Evolutionary conservation across 2,888 invertebrate species (phyloP).

Genomic region (Nudaria mundana): DNA sequence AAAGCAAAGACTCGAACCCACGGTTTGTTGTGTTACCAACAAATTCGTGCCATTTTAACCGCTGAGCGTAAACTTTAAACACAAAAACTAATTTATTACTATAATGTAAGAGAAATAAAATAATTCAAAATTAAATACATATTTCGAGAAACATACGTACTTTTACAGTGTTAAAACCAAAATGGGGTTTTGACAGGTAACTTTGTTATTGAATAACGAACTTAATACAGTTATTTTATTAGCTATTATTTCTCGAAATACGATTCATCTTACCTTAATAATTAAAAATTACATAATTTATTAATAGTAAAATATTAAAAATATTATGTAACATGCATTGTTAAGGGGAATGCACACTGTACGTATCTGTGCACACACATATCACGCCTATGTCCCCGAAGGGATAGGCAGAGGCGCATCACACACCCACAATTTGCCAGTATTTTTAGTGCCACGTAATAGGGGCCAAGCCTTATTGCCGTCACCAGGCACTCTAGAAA

Average conservation of each 20-base stretch:
- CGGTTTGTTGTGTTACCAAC: background rate
- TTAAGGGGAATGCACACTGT: conserved; percentile 18
- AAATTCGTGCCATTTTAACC: conserved; percentile 7
- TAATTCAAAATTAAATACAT: conserved; percentile 2
- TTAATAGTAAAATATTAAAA: conserved; percentile 15
- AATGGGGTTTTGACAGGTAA: no score
- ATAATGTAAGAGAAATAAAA: conserved; percentile 4
- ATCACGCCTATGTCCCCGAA: no score
- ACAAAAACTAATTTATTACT: conserved; percentile 3
- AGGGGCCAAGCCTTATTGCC: no score
- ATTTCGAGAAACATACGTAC: conserved; percentile 12
- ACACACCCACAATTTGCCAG: no score
- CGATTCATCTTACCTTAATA: conserved; percentile 5
- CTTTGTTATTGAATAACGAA: background rate
- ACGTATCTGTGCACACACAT: no score
- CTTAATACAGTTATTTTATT: background rate
- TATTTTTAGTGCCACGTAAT: no score
- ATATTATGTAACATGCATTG: conserved; percentile 24
- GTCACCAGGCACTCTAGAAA: no score
- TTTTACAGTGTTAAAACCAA: no score
- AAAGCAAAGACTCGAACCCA: conserved; percentile 1
- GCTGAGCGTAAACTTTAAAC: conserved; percentile 14
- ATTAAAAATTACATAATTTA: conserved; percentile 31
- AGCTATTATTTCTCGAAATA: background rate
- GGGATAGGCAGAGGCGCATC: no score